These are phyloP conservation scores for Anneissia japonica DNA, from an alignment of 35 echinoderm and acorn worm genomes.

Conservation along the genomic window DNA sequence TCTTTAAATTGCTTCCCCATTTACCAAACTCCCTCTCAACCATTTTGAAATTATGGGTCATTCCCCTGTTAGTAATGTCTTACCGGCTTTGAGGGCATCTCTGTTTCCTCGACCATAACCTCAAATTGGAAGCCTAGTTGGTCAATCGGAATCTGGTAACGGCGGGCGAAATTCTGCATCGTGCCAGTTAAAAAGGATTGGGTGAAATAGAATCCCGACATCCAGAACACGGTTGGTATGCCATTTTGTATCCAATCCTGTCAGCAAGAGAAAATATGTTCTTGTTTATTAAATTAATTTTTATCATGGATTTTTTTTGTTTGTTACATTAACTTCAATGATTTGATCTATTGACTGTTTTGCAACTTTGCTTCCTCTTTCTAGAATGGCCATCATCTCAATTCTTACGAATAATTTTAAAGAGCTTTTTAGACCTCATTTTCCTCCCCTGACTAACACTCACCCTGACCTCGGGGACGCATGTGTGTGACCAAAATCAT, in stretches of 20 bases:
- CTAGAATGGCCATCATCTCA: too few species aligned
- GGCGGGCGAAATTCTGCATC: conserved; percentile 89
- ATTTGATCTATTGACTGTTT: too few species aligned
- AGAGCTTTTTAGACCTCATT: too few species aligned
- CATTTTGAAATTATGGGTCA: background rate
- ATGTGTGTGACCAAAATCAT: too few species aligned
- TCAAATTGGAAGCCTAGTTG: conserved; percentile 75
- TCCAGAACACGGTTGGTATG: conserved; percentile 84
- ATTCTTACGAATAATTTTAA: too few species aligned
- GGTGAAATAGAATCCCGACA: conserved; percentile 96
- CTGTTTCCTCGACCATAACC: conserved; percentile 68
- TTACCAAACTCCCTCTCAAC: background rate
- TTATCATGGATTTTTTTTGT: too few species aligned
- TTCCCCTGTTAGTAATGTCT: background rate
- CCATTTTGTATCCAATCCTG: conserved; percentile 85
- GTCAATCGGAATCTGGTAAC: conserved; percentile 93
- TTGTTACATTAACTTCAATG: too few species aligned
- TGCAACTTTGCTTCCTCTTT: too few species aligned
- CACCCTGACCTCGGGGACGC: too few species aligned
- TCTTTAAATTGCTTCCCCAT: background rate
- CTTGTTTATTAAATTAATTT: too few species aligned
- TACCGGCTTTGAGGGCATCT: conserved; percentile 79
- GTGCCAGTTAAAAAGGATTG: conserved; percentile 95
- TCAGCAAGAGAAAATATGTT: too few species aligned
- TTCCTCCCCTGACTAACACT: too few species aligned